Evolutionary conservation across 2,113 vertebrate species (phyloP).

Genomic region (Entomyzon cyanotis): DNA sequence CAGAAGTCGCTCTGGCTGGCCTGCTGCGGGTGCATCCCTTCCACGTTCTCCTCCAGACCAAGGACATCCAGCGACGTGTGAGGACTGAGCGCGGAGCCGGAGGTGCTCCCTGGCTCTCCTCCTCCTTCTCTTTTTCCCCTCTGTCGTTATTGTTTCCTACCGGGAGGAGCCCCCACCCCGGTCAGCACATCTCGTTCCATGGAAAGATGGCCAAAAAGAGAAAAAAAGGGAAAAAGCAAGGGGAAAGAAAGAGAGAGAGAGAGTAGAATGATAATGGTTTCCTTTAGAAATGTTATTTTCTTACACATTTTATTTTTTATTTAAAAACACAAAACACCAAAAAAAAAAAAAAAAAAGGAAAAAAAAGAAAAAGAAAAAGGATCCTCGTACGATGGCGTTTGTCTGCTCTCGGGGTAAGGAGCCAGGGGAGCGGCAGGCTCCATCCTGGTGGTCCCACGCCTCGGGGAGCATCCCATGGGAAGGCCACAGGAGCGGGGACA

Average conservation of each 20-base stretch:
- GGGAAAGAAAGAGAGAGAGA: conserved; percentile 6
- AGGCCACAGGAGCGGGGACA: neutral
- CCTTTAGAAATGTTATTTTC: conserved; percentile 52
- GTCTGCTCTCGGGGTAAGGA: conserved; percentile 6
- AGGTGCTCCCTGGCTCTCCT: neutral
- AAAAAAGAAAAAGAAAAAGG: neutral
- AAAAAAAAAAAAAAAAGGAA: neutral
- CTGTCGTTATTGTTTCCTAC: neutral
- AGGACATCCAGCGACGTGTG: conserved; percentile 90
- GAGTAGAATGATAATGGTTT: conserved; percentile 16
- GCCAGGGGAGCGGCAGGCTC: neutral
- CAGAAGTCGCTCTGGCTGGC: conserved; percentile 91
- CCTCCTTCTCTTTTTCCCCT: neutral
- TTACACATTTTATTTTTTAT: conserved; percentile 57
- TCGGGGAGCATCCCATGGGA: neutral
- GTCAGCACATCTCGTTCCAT: conserved; percentile 33
- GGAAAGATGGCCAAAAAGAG: neutral
- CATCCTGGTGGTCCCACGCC: neutral
- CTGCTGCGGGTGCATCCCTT: conserved; percentile 86
- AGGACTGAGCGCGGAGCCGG: neutral
- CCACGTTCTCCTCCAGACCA: conserved; percentile 82
- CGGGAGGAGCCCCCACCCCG: neutral
- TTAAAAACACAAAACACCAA: conserved; percentile 42
- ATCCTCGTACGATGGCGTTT: neutral
- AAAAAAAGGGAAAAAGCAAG: neutral